Evolutionary conservation across 2,113 vertebrate genomes (phyloP), one percentile per base, ranked within the genome.

Genomic region (Scolopax mira): DNA sequence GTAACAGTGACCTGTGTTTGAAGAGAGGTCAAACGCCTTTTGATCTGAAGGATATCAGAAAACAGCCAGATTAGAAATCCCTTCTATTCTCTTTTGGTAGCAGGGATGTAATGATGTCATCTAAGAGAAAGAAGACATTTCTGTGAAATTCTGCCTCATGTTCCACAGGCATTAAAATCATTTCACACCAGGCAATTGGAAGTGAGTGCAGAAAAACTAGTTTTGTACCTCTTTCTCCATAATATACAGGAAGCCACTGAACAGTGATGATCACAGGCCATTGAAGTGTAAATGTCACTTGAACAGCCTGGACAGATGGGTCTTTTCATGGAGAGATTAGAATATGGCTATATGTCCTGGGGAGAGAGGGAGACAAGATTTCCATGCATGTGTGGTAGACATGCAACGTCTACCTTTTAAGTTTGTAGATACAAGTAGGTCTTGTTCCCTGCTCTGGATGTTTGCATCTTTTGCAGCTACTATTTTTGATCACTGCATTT

Each of bases 201-300:
- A 81, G 42, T 1, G 28, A 83, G 69, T n/a, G 27, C 23, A 73
- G 60, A 85, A 91, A 87, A 87, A 72, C 48, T 55, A 49, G 88
- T 90, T 93, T 90, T 94, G 33, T 69, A 49, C 57, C 37, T 88
- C 31, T 80, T 92, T 86, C 69, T 67, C 73, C 39, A n/a, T 62
- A 64, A 74, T 44, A 90, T 37, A 51, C 11, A 83, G 74, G 74
- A 91, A 93, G 35, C 51, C 49, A 77, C 51, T 44, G 64, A 92
- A 44, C 41, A 88, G 81, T 23, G 77, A 87, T 91, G 85, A 84
- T 69, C 93, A 88, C 70, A 77, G 67, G 52, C 52, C 87, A 91
- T 24, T 74, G 85, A 88, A 94, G 84, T 85, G 79, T 49, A 94
- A 94, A 86, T 89, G 79, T 37, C 81, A 77, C 55, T 79, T 67